Conservation (phyloP, 2,888 invertebrate species). For the Molorchus minor region DNA sequence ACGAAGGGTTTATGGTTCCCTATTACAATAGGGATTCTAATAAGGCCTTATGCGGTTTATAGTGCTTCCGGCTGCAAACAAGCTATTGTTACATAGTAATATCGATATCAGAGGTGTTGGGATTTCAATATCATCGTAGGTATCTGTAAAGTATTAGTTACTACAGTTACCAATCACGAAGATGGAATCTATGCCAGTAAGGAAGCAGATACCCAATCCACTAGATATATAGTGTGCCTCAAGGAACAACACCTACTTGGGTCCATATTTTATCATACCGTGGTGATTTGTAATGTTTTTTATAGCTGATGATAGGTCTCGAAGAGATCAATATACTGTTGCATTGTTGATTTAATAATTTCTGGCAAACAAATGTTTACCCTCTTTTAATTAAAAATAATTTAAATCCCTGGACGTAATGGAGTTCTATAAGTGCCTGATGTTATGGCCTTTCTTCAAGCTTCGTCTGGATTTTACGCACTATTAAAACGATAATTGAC, state of each 20-base stretch:
- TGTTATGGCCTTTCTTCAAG: too few relatives aligned
- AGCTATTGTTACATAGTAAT: neutral
- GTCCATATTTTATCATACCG: neutral
- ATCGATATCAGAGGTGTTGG: neutral
- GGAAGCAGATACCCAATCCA: neutral
- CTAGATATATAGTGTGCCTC: neutral
- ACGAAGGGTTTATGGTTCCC: neutral
- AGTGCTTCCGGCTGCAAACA: slow-evolving; percentile 3
- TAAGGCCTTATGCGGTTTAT: slow-evolving; percentile 18
- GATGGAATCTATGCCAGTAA: neutral
- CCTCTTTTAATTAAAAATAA: too few relatives aligned
- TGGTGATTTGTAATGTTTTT: too few relatives aligned
- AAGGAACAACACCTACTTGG: neutral
- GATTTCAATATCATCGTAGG: slow-evolving; percentile 4
- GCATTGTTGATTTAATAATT: too few relatives aligned
- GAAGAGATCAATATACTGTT: too few relatives aligned
- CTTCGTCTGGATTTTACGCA: too few relatives aligned
- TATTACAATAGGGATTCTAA: slow-evolving; percentile 21
- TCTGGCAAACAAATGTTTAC: too few relatives aligned
- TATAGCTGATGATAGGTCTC: too few relatives aligned
- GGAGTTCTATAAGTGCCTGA: too few relatives aligned
- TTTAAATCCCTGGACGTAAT: too few relatives aligned
- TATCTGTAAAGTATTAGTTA: neutral
- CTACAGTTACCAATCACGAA: too few relatives aligned
- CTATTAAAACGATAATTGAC: too few relatives aligned